These are phyloP conservation scores for Octonoba sinensis DNA, from an alignment of 2,888 invertebrate species.

Conservation along the genomic window DNA sequence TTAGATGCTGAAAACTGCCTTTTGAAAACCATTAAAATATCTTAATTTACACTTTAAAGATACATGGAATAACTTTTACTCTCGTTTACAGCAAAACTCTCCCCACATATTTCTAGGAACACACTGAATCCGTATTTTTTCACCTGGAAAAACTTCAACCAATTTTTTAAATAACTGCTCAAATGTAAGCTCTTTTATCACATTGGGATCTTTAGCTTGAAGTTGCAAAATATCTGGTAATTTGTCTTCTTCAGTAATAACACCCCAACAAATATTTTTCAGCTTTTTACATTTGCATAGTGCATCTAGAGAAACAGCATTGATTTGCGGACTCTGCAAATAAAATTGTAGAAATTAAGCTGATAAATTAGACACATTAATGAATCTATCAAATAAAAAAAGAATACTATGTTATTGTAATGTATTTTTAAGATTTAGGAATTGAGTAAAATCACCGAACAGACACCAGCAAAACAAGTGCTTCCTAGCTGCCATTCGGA, in stretches of 20 bases:
- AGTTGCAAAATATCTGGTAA: slow-evolving; percentile 18
- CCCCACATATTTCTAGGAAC: slow-evolving; percentile 27
- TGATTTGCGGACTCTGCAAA: slow-evolving; percentile 19
- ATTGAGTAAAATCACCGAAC: no score
- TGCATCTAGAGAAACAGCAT: slow-evolving; percentile 14
- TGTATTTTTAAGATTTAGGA: no score
- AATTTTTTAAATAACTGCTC: slow-evolving; percentile 21
- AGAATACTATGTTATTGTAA: no score
- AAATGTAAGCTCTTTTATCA: slow-evolving; percentile 31
- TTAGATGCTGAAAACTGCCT: no score
- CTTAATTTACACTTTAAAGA: no score
- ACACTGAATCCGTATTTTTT: slow-evolving; percentile 32
- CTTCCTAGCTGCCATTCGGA: no score
- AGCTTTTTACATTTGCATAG: slow-evolving; percentile 12
- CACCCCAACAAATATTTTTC: slow-evolving; percentile 36
- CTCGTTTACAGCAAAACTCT: slow-evolving; percentile 36
- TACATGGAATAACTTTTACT: background rate
- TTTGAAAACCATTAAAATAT: no score
- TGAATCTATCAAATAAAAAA: no score
- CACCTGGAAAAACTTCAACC: slow-evolving; percentile 13
- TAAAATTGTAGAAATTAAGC: slow-evolving; percentile 4
- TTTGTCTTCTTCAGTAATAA: slow-evolving; percentile 31
- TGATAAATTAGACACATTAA: background rate
- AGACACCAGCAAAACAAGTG: no score
- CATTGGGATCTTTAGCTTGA: background rate